Evolutionary conservation across 2,888 invertebrate species (phyloP).

Genomic region (Encarsia formosa): DNA sequence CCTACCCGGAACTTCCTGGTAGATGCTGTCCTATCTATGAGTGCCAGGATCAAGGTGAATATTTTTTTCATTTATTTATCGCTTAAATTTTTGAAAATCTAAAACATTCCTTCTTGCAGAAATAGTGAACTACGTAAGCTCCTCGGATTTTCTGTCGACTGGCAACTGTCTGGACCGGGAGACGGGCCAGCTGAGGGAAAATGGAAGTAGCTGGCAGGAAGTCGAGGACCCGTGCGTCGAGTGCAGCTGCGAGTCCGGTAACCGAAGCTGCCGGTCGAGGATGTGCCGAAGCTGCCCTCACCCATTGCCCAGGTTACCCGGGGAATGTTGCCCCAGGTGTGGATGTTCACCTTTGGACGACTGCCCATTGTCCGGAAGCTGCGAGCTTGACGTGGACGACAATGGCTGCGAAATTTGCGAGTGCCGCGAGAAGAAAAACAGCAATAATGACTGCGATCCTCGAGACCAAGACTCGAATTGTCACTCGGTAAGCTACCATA

Average conservation of each 20-base stretch:
- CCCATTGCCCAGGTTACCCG: conserved; percentile 28
- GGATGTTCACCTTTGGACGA: conserved; percentile 29
- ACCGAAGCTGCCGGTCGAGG: conserved; percentile 37
- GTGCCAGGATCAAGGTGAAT: conserved; percentile 43
- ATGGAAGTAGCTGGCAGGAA: conserved; percentile 35
- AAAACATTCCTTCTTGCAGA: too few relatives aligned
- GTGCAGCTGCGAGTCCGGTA: conserved; percentile 41
- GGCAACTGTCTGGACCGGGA: conserved; percentile 28
- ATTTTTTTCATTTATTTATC: conserved; percentile 1
- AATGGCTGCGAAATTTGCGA: conserved; percentile 44
- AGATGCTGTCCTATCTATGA: conserved; percentile 46
- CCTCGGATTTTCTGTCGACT: too few relatives aligned
- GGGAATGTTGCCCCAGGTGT: conserved; percentile 38
- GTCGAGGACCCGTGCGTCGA: conserved; percentile 38
- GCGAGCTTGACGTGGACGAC: conserved; percentile 42
- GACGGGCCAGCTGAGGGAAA: conserved; percentile 30
- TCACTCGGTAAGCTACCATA: too few relatives aligned
- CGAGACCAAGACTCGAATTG: too few relatives aligned
- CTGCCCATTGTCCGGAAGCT: conserved; percentile 39
- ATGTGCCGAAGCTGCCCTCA: conserved; percentile 27
- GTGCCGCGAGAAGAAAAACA: too few relatives aligned
- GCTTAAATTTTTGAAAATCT: too few relatives aligned
- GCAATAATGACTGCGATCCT: too few relatives aligned
- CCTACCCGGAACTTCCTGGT: conserved; percentile 38
- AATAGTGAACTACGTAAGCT: too few relatives aligned